Evolutionary conservation across 2,113 vertebrate genomes (phyloP).

Genomic region (Phrynocephalus versicolor): DNA sequence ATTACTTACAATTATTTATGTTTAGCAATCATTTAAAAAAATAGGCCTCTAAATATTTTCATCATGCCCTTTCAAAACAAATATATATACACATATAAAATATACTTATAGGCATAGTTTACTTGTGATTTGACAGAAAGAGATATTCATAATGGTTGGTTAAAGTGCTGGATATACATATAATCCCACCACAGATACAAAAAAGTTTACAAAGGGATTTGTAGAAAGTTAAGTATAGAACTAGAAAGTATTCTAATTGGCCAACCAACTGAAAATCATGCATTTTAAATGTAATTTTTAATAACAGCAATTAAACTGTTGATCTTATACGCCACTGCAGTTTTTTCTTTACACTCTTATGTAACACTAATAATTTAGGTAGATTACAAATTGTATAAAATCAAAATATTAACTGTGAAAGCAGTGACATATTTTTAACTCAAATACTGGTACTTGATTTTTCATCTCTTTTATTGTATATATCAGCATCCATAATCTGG

Average conservation of each 20-base stretch:
- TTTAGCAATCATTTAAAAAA: conserved; percentile 53
- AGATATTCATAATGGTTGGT: background rate
- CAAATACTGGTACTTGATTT: background rate
- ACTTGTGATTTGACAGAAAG: conserved; percentile 83
- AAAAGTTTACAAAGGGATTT: background rate
- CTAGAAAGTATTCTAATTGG: background rate
- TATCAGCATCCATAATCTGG: background rate
- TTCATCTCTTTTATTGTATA: background rate
- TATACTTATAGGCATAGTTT: conserved; percentile 65
- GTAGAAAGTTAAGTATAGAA: background rate
- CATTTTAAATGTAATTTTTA: background rate
- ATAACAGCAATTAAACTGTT: background rate
- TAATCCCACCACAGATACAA: background rate
- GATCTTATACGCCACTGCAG: background rate
- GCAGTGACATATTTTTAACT: background rate
- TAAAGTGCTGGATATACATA: background rate
- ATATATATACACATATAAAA: conserved; percentile 47
- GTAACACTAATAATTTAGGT: background rate
- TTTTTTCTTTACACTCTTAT: background rate
- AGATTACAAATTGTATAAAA: accelerated
- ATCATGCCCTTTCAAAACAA: conserved; percentile 69
- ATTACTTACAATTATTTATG: conserved; percentile 5
- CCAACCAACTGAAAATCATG: background rate
- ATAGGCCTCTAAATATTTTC: conserved; percentile 76
- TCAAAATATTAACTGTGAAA: background rate